Conservation (phyloP, 2,797 vertebrate species). For the Enteromius argenteus region DNA sequence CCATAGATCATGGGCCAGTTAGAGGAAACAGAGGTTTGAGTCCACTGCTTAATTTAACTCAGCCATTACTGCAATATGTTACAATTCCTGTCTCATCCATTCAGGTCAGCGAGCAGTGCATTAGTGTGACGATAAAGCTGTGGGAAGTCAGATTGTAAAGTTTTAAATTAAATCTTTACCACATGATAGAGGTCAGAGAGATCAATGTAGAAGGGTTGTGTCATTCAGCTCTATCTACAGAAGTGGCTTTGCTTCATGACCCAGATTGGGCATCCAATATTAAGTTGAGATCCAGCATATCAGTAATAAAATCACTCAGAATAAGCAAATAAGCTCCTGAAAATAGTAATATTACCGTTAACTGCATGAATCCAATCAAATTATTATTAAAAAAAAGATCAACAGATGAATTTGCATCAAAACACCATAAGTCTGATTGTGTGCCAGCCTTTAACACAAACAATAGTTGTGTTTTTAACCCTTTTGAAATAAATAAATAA, state of each 20-base stretch:
- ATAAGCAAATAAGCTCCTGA: no score
- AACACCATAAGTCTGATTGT: background rate
- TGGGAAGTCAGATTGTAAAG: constrained; percentile 18
- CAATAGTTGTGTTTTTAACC: background rate
- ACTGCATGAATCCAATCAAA: no score
- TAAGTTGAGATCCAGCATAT: background rate
- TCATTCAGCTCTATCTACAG: constrained; percentile 12
- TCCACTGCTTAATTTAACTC: constrained; percentile 47
- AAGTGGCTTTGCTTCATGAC: background rate
- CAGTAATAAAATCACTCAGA: background rate
- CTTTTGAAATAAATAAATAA: background rate
- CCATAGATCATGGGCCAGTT: constrained; percentile 40
- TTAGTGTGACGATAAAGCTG: background rate
- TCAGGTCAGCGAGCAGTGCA: constrained; percentile 8
- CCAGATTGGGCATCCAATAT: background rate
- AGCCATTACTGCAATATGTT: constrained; percentile 42
- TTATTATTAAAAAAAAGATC: background rate
- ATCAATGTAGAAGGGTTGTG: background rate
- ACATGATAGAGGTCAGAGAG: constrained; percentile 29
- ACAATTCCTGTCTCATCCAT: constrained; percentile 35
- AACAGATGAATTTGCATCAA: background rate
- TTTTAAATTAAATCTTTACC: constrained; percentile 32
- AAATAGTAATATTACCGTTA: background rate
- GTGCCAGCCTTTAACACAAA: background rate
- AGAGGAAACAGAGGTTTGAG: constrained; percentile 33